Base-by-base conservation (phyloP, 2,888 invertebrate genomes). In the Tethea ocularis region DNA sequence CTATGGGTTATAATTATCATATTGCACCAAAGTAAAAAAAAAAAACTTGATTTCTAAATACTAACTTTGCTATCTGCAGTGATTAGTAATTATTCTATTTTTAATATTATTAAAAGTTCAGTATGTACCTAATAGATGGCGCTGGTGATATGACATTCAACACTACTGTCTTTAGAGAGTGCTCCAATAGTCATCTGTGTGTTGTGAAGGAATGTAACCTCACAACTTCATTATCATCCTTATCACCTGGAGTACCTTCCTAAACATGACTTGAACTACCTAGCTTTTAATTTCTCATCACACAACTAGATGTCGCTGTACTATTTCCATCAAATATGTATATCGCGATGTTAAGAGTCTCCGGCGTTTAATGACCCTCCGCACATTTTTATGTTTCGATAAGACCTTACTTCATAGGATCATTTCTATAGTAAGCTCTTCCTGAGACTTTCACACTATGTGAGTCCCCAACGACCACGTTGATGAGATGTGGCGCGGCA, bases 401-500 rank as follows among this genome's bases (percentile, higher is more conserved):
- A 53, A 53, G 58, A 52, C 52, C 58, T 52, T 52, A 52, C 53
- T 53, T 53, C 53, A 53, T 52, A 54, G 52, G 38, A 56, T 56
- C 56, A 56, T 56, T 53, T 53, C 53, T 53, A 53, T 53, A 53
- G 53, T 53, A 53, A 53, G 53, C 53, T 61, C 61, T 52, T n/a
- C 52, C 57, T 53, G 33, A 58, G 51, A 56, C 58, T 36, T 26
- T 60, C 57, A 57, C 53, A 57, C 52, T 57, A 52, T 26, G 57
- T 58, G 52, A 57, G 57, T 36, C 23, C 11, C 15, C 41, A 36
- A 20, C 24, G 54, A 17, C 54, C 58, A 33, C 58, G 58, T 24
- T 38, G 58, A 58, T 33, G 58, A 58, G 58, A 58, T 53, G 58
- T 58, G 57, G 57, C 57, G 60, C 60, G 60, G 56, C 23, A 46